Percentiles rank a stretch among this genome's conserved stretches.
Conservation (phyloP, 2,797 vertebrate species). For the Pampus argenteus region DNA sequence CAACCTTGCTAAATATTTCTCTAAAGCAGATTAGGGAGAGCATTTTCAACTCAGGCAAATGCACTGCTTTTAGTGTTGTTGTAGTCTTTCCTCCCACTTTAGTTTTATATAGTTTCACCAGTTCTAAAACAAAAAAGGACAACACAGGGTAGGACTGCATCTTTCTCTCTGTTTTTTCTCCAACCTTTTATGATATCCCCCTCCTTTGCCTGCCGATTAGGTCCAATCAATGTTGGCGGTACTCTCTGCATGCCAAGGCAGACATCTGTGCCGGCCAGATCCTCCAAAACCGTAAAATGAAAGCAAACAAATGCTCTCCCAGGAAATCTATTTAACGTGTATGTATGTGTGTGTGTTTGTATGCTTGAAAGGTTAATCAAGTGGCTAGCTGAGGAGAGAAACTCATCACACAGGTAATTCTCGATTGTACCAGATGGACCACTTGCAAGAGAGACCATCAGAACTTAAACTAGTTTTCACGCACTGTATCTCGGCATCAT, state of each 20-base stretch:
- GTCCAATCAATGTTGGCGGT: constrained; percentile 58
- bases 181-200: constrained; percentile 34
- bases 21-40: constrained; percentile 17
- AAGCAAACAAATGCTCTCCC: constrained; percentile 66
- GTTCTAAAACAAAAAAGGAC: constrained; percentile 26
- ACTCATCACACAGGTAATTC: constrained; percentile 53
- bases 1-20: constrained; percentile 18
- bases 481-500: not conserved
- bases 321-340: constrained; percentile 40
- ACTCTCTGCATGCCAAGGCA: constrained; percentile 51
- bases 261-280: constrained; percentile 65
- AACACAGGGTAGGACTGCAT: not conserved
- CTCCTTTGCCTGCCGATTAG: constrained; percentile 43
- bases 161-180: constrained; percentile 35
- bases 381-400: constrained; percentile 29
- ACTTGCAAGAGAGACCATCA: constrained; percentile 27
- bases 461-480: constrained; percentile 12
- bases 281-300: constrained; percentile 55
- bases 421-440: constrained; percentile 46
- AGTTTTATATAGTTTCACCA: constrained; percentile 8
- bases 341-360: constrained; percentile 12
- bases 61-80: not conserved
- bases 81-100: not conserved
- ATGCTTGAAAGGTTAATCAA: constrained; percentile 41
- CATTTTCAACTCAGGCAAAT: constrained; percentile 11